Base-by-base conservation (phyloP, 2,797 vertebrate species). In the Myioborus miniatus region DNA sequence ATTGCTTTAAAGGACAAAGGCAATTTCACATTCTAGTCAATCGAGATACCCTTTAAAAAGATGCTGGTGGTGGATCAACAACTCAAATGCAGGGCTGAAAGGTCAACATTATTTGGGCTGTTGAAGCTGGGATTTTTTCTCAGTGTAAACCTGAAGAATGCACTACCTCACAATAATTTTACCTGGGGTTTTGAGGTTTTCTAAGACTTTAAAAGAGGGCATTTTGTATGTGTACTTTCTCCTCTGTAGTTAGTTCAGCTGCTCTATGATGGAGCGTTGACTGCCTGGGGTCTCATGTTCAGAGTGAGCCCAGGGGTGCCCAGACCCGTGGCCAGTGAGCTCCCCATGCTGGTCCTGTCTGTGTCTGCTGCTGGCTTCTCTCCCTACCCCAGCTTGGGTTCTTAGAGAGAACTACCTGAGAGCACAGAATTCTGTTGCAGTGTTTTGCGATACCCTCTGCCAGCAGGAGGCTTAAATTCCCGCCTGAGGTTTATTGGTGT, bases 1-100 rank as follows among this genome's bases (percentile, higher is more conserved):
- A 93, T 95, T 71, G 37, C 85, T 96, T 87, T 91, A 87, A 90
- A 94, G 90, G 85, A 91, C 88, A 90, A 75, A 94, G 59, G 81
- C 83, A 91, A 89, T 93, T 97, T 93, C 59, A 60, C 58, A 58
- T 96, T 94, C 69, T 53, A 82, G 77, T 87, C 29, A 22, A 64
- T 92, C 0, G 0, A 89, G 88, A 76, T 82, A 87, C 6, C 75
- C 26, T 94, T 94, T 87, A 29, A 70, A 84, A 70, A 90, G 60
- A 53, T 60, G 47, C 47, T 71, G 36, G n/a, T 67, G n/a, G 83
- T 78, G 88, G 79, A 94, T 88, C 82, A 91, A 78, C 82, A 87
- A 20, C 80, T 62, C 0, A 0, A 83, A 15, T 18, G 30, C 32
- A 59, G 79, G 53, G 46, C 65, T 89, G 79, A 12, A 24, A 78